phyloP scores from a whole-genome alignment of 2,113 vertebrate species.

The Guaruba guarouba region DNA sequence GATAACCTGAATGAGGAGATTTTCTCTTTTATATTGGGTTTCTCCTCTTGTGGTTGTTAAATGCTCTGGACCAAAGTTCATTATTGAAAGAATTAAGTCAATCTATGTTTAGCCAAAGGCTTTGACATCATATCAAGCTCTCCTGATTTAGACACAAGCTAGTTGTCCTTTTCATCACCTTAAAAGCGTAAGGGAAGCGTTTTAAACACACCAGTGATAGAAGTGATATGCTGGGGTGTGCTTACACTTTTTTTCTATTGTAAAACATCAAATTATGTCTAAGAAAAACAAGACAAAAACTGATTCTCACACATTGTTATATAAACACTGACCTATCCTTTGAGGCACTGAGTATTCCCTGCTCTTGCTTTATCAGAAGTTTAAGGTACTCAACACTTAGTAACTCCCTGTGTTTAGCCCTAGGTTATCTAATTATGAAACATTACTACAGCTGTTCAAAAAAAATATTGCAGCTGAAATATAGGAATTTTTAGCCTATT shows the following conservation, averaged over 20 bases:
- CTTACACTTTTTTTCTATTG: conserved; percentile 9
- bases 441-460: neutral
- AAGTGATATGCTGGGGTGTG: neutral
- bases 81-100: conserved; percentile 83
- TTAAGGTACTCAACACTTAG: neutral
- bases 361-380: neutral
- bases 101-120: conserved; percentile 82
- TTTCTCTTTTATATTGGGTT: conserved; percentile 77
- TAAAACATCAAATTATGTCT: conserved; percentile 63
- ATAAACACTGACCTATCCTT: neutral
- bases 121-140: conserved; percentile 73
- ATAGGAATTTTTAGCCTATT: neutral
- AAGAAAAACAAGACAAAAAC: conserved; percentile 49
- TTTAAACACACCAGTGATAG: conserved; percentile 48
- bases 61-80: conserved; percentile 79
- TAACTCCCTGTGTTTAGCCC: neutral
- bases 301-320: neutral
- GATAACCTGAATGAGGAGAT: conserved; percentile 77
- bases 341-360: neutral
- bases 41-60: conserved; percentile 80
- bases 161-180: conserved; percentile 75
- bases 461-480: neutral
- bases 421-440: neutral
- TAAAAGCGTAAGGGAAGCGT: conserved; percentile 54
- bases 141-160: conserved; percentile 70